Evolutionary conservation across 1,140 invertebrate genomes (phyloP).

Genomic region (Drosophila lowei): DNA sequence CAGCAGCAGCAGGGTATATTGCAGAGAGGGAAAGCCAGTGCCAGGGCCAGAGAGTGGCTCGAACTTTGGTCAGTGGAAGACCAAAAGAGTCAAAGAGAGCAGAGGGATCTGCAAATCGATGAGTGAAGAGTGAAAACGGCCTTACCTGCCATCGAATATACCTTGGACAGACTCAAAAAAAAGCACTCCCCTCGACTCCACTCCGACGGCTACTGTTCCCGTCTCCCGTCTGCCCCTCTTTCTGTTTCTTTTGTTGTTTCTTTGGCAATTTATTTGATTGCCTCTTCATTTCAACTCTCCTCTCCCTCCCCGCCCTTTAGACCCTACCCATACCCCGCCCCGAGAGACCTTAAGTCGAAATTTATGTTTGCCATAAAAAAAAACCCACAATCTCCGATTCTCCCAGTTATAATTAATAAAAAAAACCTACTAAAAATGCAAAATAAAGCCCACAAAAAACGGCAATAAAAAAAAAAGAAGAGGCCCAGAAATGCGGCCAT

Average conservation of each 20-base stretch:
- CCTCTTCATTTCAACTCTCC: conserved; percentile 54
- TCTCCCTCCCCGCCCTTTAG: conserved; percentile 27
- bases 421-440: conserved; percentile 26
- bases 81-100: no score
- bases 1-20: background rate
- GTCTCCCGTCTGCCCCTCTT: conserved; percentile 13
- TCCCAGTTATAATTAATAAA: conserved; percentile 71
- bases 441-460: conserved; percentile 29
- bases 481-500: conserved; percentile 41
- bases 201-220: conserved; percentile 48
- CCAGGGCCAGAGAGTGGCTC: no score
- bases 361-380: conserved; percentile 77
- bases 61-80: no score
- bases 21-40: no score
- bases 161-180: background rate
- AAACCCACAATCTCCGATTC: conserved; percentile 41
- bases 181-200: conserved; percentile 23
- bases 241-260: conserved; percentile 25
- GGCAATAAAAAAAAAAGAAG: background rate
- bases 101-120: no score
- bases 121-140: no score
- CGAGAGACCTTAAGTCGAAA: conserved; percentile 63
- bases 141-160: no score
- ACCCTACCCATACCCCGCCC: no score
- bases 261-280: conserved; percentile 79